Percentiles rank a stretch among this genome's conserved stretches.
Evolutionary conservation across 2,113 vertebrate species (phyloP).

Genomic region (Aptenodytes forsteri): DNA sequence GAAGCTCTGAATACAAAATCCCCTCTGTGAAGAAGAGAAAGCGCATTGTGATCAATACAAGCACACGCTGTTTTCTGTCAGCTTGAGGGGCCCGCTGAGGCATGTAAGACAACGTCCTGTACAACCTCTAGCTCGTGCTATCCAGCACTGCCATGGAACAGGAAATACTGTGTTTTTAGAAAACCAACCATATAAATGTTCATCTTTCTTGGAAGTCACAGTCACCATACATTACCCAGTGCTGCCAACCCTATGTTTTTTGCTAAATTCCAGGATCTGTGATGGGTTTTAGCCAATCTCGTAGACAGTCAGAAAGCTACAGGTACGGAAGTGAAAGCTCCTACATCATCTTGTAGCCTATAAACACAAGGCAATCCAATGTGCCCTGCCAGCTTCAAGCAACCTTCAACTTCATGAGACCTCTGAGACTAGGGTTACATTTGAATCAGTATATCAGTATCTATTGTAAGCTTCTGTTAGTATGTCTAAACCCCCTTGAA

Average conservation of each 20-base stretch:
- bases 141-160: neutral
- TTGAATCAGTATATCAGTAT: neutral
- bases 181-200: neutral
- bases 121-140: neutral
- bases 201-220: neutral
- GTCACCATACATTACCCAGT: neutral
- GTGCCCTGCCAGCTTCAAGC: neutral
- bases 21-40: neutral
- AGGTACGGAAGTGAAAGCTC: neutral
- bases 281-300: neutral
- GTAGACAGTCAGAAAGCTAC: neutral
- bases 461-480: neutral
- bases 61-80: neutral
- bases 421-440: neutral
- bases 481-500: neutral
- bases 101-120: fast-evolving
- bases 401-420: neutral
- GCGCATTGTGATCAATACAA: neutral
- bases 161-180: neutral
- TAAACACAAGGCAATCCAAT: neutral
- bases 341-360: neutral
- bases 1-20: neutral
- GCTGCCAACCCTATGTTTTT: neutral
- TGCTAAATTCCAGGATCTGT: neutral
- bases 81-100: neutral